phyloP scores from a whole-genome alignment of 2,113 vertebrate genomes.

The Struthidea cinerea region DNA sequence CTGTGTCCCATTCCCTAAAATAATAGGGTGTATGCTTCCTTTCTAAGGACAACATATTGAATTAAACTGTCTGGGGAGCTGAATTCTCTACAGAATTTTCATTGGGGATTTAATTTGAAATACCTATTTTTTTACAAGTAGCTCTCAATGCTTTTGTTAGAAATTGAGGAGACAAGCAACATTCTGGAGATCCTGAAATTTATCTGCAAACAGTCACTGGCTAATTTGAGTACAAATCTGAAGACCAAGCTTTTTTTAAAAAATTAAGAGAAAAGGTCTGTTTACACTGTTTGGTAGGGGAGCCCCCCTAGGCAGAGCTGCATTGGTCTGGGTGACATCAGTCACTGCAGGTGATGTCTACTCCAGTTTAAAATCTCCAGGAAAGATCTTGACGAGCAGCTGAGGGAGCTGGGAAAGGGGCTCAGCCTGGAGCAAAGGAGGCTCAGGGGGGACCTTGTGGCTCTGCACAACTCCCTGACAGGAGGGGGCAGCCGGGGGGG shows the following conservation, averaged over 20 bases:
- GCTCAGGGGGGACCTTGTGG: not conserved
- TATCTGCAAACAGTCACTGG: not conserved
- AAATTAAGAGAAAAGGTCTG: not conserved
- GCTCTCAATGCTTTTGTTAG: not conserved
- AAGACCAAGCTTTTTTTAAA: not conserved
- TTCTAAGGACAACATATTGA: constrained; percentile 1
- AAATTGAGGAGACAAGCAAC: not conserved
- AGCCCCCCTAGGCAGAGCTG: not conserved
- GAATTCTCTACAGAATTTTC: not conserved
- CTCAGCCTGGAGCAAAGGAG: not conserved
- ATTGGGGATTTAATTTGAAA: not conserved
- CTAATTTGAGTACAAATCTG: not conserved
- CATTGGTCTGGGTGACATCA: not conserved
- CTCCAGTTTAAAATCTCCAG: not conserved
- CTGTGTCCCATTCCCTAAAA: not conserved
- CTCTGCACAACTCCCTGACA: not conserved
- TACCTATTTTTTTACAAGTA: not conserved
- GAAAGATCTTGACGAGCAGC: not conserved
- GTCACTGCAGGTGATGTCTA: not conserved
- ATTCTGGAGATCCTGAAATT: not conserved
- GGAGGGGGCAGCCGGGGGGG: rapidly evolving
- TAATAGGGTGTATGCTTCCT: not conserved
- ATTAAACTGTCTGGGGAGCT: not conserved
- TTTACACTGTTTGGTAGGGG: not conserved
- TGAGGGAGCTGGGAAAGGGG: not conserved